Evolutionary conservation across 2,113 vertebrate genomes (phyloP).

Genomic region (Prinia subflava): DNA sequence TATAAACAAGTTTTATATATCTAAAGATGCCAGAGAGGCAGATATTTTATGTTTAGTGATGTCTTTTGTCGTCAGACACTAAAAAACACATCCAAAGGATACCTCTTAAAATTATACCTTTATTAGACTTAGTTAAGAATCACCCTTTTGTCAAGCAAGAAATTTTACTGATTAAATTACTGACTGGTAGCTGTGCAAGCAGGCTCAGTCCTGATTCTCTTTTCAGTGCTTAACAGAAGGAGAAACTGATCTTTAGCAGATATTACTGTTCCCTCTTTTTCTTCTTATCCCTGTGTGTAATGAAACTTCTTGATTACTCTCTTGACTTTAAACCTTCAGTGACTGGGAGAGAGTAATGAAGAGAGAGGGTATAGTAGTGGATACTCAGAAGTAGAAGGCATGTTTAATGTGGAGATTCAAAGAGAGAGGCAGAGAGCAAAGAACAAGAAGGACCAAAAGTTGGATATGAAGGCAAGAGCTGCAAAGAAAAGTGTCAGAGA

Average conservation of each 20-base stretch:
- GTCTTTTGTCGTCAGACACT: neutral
- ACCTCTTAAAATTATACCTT: neutral
- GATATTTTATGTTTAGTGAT: neutral
- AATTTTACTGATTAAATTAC: neutral
- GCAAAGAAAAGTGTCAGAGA: neutral
- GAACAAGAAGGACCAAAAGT: neutral
- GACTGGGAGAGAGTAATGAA: neutral
- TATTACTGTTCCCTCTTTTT: neutral
- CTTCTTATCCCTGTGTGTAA: neutral
- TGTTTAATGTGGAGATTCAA: neutral
- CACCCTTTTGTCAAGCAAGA: neutral
- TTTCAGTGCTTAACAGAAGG: neutral
- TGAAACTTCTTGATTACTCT: neutral
- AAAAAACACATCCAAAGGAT: neutral
- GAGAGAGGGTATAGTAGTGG: neutral
- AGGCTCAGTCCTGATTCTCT: neutral
- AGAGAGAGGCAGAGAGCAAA: neutral
- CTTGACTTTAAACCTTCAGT: neutral
- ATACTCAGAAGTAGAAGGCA: neutral
- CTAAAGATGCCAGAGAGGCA: neutral
- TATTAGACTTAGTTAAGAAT: neutral
- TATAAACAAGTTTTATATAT: neutral
- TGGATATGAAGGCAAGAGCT: neutral
- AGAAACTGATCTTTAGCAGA: neutral
- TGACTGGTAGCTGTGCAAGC: neutral